Conservation (phyloP, 2,113 vertebrate species). For the Herpetotheres cachinnans region DNA sequence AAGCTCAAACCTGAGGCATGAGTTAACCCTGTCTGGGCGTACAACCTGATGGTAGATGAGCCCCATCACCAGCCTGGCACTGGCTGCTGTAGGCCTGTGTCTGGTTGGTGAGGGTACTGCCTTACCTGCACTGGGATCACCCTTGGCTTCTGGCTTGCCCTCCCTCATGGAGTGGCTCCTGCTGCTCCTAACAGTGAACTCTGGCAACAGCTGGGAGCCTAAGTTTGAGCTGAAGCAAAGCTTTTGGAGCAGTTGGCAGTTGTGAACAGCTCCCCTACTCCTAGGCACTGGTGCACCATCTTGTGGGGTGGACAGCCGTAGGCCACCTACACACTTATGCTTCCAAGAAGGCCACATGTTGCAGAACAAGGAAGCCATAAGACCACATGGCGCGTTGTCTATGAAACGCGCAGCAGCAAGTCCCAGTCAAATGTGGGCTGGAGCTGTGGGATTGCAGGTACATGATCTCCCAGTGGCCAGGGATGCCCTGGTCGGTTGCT, state of each 20-base stretch:
- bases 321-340: too few species aligned
- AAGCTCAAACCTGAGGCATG: background rate
- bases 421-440: background rate
- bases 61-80: background rate
- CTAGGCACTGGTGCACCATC: rapidly evolving
- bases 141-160: background rate
- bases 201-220: background rate
- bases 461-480: rapidly evolving
- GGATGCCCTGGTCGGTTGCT: background rate
- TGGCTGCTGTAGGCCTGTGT: background rate
- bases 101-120: background rate
- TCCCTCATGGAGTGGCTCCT: background rate
- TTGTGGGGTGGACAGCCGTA: background rate
- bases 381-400: rapidly evolving
- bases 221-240: background rate
- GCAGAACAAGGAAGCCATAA: background rate
- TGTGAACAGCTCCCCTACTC: background rate
- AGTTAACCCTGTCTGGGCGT: background rate
- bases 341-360: rapidly evolving
- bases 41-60: background rate
- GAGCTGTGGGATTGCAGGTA: background rate
- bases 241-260: background rate
- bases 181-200: background rate
- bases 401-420: background rate
- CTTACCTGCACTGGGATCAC: background rate